Evolutionary conservation across 2,888 invertebrate genomes (phyloP).

Genomic region (Achlya flavicornis): DNA sequence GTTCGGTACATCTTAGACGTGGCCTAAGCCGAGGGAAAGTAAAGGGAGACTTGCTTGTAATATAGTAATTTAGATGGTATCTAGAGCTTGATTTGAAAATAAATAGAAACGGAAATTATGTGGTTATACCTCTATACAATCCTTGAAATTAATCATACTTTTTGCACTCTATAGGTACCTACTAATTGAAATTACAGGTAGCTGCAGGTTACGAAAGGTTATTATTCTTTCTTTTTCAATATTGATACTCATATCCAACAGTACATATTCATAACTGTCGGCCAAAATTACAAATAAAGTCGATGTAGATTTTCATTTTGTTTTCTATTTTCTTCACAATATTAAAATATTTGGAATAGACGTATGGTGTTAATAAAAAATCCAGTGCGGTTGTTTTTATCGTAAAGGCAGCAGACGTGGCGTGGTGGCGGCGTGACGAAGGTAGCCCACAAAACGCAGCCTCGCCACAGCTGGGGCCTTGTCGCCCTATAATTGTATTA

Average conservation of each 20-base stretch:
- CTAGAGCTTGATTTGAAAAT: constrained; percentile 1
- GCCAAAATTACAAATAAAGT: too few relatives aligned
- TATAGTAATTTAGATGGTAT: constrained; percentile 4
- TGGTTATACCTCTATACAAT: not conserved
- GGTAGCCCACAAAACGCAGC: constrained; percentile 53
- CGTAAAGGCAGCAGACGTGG: constrained; percentile 16
- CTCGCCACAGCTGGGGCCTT: constrained; percentile 45
- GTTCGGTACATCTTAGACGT: constrained; percentile 40
- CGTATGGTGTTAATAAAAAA: constrained; percentile 19
- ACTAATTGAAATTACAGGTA: too few relatives aligned
- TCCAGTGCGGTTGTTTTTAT: constrained; percentile 29
- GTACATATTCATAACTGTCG: too few relatives aligned
- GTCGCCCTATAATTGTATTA: constrained; percentile 47
- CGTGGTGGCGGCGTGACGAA: constrained; percentile 48
- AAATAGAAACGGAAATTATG: constrained; percentile 1
- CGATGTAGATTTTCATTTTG: too few relatives aligned
- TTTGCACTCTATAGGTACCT: too few relatives aligned
- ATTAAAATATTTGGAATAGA: not conserved
- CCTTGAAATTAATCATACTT: not conserved
- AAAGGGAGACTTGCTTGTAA: constrained; percentile 2
- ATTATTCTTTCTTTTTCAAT: too few relatives aligned
- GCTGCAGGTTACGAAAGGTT: too few relatives aligned
- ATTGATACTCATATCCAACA: too few relatives aligned
- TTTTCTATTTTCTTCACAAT: not conserved
- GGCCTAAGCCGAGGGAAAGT: constrained; percentile 17